Conservation (phyloP, 2,888 invertebrate genomes). For the Lysandra coridon region DNA sequence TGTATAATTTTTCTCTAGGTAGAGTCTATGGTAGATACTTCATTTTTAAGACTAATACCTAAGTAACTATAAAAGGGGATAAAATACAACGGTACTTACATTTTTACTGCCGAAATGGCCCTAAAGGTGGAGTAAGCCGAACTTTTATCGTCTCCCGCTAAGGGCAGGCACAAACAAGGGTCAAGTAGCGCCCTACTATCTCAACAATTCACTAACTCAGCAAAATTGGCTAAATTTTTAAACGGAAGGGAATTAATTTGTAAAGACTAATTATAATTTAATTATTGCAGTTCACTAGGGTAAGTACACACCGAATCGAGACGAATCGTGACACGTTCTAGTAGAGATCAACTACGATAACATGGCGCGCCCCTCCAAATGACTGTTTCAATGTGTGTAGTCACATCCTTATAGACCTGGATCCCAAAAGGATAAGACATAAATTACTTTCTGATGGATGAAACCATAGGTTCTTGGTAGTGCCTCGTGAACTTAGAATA, state of each 20-base stretch:
- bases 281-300: no score
- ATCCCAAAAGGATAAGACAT: no score
- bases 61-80: constrained; percentile 6
- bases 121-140: neutral
- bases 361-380: no score
- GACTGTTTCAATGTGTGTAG: no score
- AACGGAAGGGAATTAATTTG: neutral
- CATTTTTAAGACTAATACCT: neutral
- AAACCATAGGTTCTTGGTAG: no score
- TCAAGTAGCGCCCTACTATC: constrained; percentile 9
- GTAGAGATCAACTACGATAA: no score
- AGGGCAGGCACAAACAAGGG: constrained; percentile 1
- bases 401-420: no score
- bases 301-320: no score
- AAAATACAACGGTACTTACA: constrained; percentile 9
- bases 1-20: neutral
- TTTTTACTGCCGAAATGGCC: constrained; percentile 4
- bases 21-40: neutral
- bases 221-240: neutral
- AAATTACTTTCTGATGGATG: no score
- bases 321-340: no score
- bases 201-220: neutral
- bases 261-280: neutral
- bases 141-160: neutral
- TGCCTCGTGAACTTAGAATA: no score